Conservation (phyloP, 2,888 invertebrate species). For the Matsumyia berberina region DNA sequence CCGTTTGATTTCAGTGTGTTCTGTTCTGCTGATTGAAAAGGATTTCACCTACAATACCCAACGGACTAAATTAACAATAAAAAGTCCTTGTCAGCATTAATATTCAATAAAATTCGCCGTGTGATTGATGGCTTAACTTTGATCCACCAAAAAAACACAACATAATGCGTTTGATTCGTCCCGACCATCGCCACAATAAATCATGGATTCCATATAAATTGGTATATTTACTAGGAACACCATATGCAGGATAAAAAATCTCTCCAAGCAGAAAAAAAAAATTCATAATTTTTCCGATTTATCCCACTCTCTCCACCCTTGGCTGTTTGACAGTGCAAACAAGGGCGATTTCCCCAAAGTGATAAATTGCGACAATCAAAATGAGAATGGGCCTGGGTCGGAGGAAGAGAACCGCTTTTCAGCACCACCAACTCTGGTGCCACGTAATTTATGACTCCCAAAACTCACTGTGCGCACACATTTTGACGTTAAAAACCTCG, state of each 20-base stretch:
- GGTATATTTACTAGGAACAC: constrained; percentile 21
- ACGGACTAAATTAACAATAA: neutral
- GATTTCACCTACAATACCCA: neutral
- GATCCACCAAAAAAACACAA: neutral
- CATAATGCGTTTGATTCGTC: constrained; percentile 14
- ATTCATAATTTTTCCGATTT: constrained; percentile 27
- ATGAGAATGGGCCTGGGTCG: neutral
- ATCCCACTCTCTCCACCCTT: neutral
- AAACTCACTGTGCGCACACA: constrained; percentile 2
- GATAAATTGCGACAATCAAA: constrained; percentile 40
- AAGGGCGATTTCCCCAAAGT: constrained; percentile 5
- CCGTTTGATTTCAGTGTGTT: no score
- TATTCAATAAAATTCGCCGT: constrained; percentile 1
- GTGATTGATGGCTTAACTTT: constrained; percentile 9
- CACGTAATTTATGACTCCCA: constrained; percentile 16
- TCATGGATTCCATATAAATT: constrained; percentile 30
- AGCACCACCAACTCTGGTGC: neutral
- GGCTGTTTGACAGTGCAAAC: neutral
- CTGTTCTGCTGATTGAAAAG: no score
- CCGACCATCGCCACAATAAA: constrained; percentile 22
- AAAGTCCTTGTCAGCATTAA: constrained; percentile 1
- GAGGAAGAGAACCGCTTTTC: neutral
- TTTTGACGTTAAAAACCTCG: neutral
- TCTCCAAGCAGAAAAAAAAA: neutral
- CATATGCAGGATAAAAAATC: constrained; percentile 1